Conservation (phyloP, 2,888 invertebrate species). For the Mesochorus sp. region DNA sequence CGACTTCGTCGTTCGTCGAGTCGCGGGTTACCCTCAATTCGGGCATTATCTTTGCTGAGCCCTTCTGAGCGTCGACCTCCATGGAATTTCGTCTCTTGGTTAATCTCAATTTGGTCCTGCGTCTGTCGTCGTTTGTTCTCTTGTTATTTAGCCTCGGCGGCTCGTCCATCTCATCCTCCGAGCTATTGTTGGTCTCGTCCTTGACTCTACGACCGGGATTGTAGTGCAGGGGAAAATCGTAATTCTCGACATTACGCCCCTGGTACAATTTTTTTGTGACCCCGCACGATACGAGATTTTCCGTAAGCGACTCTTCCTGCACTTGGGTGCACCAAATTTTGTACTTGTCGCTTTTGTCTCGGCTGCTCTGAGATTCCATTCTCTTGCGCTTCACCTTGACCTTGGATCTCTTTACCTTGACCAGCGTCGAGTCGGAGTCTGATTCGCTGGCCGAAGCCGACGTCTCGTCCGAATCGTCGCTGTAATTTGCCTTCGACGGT, state of each 20-base stretch:
- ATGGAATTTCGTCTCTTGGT: slow-evolving; percentile 83
- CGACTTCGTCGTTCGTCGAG: slow-evolving; percentile 85
- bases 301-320: slow-evolving; percentile 91
- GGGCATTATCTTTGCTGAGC: slow-evolving; percentile 84
- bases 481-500: slow-evolving; percentile 83
- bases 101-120: slow-evolving; percentile 84
- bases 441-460: slow-evolving; percentile 85
- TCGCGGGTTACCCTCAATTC: slow-evolving; percentile 84
- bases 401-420: slow-evolving; percentile 84
- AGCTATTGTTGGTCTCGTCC: slow-evolving; percentile 82
- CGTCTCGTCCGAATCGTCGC: slow-evolving; percentile 84
- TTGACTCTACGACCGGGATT: slow-evolving; percentile 55
- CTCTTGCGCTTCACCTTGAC: slow-evolving; percentile 81
- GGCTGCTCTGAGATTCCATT: slow-evolving; percentile 79
- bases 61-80: slow-evolving; percentile 83
- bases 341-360: slow-evolving; percentile 86
- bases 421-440: slow-evolving; percentile 81
- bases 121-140: slow-evolving; percentile 85
- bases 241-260: slow-evolving; percentile 89
- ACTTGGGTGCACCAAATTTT: slow-evolving; percentile 89
- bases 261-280: slow-evolving; percentile 87
- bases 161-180: slow-evolving; percentile 83
- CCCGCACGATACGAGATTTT: slow-evolving; percentile 90
- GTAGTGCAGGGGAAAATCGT: slow-evolving; percentile 85
- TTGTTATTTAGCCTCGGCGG: slow-evolving; percentile 83